Evolutionary conservation across 2,797 vertebrate species (phyloP), one percentile per base, ranked within the genome.

Genomic region (Danio jaintianensis): DNA sequence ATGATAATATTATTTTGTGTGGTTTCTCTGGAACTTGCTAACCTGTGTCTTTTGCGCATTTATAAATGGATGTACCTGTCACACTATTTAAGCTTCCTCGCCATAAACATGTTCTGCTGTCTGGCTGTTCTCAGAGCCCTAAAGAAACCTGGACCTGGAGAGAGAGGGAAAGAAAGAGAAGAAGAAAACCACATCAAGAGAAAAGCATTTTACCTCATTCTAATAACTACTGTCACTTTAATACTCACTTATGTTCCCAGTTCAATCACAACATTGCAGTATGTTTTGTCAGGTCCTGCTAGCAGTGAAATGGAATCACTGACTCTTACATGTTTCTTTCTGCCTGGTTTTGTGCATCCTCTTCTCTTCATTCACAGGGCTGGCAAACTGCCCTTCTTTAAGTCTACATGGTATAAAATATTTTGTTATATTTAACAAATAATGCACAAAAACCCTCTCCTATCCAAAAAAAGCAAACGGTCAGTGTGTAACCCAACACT

Each of bases 91-190:
- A 0, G 80, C 58, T 29, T 66, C 16, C 53, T 82, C 16, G 59
- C 0, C 22, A 18, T 79, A 12, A 70, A 81, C 22, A 9, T 78
- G 10, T 61, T 80, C 38, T 87, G 82, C n/a, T 77, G 74, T 75
- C 0, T 87, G 20, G 61, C 80, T 6, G 76, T 85, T 78, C 75
- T 84, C 15, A 67, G 48, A 40, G 75, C 72, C 58, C 79, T 87
- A 66, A 83, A 68, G 66, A 69, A 45, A 50, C 61, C 83, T 0
- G 20, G 71, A n/a, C 82, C 72, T 1, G 85, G 82, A 18, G 69
- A 86, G 7, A 75, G 45, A 58, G 36, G 18, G 38, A 83, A 45
- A 42, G 45, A 45, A 15, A 81, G 58, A 81, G 75, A 85, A 13
- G 64, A 80, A n/a, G 48, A 71, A 42, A 83, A 85, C 15, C 9